These are phyloP conservation scores for Kobus ellipsiprymnus DNA, from an alignment of 2,113 vertebrate genomes.

Conservation along the genomic window DNA sequence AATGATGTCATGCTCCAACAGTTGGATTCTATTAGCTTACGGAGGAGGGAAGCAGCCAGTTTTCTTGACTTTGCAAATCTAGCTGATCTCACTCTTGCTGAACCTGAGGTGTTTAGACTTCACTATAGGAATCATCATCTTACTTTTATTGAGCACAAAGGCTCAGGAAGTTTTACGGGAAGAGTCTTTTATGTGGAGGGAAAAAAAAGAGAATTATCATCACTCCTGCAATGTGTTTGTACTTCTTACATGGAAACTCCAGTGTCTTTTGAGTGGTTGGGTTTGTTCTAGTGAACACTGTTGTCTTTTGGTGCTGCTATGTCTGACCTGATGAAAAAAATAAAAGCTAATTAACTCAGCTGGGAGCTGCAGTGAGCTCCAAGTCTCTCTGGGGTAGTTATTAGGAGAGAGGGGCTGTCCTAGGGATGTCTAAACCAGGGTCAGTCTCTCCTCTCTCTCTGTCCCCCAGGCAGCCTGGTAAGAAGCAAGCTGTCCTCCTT, in stretches of 20 bases:
- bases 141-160: conserved; percentile 28
- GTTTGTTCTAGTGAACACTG: neutral
- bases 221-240: neutral
- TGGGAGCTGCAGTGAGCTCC: neutral
- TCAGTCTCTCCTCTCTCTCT: neutral
- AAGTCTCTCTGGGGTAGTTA: neutral
- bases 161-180: conserved; percentile 24
- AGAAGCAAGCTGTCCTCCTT: neutral
- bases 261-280: neutral
- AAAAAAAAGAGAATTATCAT: neutral
- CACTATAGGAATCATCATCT: neutral
- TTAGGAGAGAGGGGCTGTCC: neutral
- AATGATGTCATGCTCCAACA: conserved; percentile 82
- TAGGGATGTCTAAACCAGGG: neutral
- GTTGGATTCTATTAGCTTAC: conserved; percentile 82
- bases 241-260: conserved; percentile 1
- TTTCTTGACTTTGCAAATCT: conserved; percentile 58
- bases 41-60: conserved; percentile 73
- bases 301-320: conserved; percentile 32
- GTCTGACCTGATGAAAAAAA: conserved; percentile 32
- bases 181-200: neutral
- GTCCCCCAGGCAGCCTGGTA: neutral
- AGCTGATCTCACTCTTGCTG: conserved; percentile 60
- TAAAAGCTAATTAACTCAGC: neutral
- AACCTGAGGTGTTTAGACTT: conserved; percentile 51